phyloP scores from a whole-genome alignment of 2,797 vertebrate species.

The Apogon talboti region DNA sequence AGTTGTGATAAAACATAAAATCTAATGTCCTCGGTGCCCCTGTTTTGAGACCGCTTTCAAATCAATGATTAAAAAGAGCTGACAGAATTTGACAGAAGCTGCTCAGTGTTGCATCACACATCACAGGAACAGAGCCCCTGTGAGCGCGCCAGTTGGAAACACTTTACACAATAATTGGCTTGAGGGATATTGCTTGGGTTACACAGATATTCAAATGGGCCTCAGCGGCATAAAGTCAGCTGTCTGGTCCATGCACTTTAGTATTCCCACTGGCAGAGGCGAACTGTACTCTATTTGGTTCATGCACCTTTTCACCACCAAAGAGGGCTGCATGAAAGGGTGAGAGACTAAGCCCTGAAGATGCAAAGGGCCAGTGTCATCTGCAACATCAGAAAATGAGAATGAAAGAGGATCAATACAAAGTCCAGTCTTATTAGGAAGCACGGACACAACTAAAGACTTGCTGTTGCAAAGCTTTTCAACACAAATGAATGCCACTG shows the following conservation, averaged over 20 bases:
- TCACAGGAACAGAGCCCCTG: slow-evolving; percentile 64
- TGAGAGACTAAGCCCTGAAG: slow-evolving; percentile 22
- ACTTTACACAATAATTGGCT: slow-evolving; percentile 69
- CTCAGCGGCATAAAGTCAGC: slow-evolving; percentile 48
- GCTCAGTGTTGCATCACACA: slow-evolving; percentile 68
- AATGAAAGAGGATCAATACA: slow-evolving; percentile 12
- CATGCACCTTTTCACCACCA: slow-evolving; percentile 29
- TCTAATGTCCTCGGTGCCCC: slow-evolving; percentile 41
- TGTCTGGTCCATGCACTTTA: slow-evolving; percentile 41
- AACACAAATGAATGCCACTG: slow-evolving; percentile 3
- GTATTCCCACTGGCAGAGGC: slow-evolving; percentile 18
- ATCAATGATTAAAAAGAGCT: slow-evolving; percentile 64
- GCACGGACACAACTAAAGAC: slow-evolving; percentile 18
- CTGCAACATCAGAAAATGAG: slow-evolving; percentile 16
- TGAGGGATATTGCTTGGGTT: slow-evolving; percentile 57
- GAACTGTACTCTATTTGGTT: slow-evolving; percentile 16
- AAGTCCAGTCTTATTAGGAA: slow-evolving; percentile 13
- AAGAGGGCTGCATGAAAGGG: slow-evolving; percentile 13
- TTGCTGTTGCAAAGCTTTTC: slow-evolving; percentile 22
- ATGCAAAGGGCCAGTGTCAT: slow-evolving; percentile 22
- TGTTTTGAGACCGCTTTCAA: slow-evolving; percentile 50
- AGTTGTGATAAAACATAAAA: slow-evolving; percentile 38
- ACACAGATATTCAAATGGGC: slow-evolving; percentile 64
- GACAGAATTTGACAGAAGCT: slow-evolving; percentile 64
- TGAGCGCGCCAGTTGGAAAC: slow-evolving; percentile 63